Evolutionary conservation across 1,140 invertebrate species (phyloP), one percentile per base, ranked within the genome.

Genomic region (Calosoma granatense): DNA sequence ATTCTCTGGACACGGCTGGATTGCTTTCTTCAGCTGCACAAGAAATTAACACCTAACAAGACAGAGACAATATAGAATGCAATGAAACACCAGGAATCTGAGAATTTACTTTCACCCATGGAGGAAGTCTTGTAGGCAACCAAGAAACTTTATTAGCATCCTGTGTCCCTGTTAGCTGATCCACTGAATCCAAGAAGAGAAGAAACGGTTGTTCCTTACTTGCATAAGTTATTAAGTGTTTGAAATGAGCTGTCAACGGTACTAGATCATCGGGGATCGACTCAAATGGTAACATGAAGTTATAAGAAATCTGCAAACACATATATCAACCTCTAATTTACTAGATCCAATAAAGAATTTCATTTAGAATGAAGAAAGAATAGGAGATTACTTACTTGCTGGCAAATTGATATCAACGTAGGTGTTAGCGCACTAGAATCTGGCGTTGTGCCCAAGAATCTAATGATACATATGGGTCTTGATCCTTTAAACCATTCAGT

Each of bases 381-480:
- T n/a, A n/a, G n/a, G n/a, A n/a, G n/a, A 20, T 6, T 53, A 20
- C 19, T 64, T 62, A 90, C 88, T 81, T 94, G 92, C 70, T 96
- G 90, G 73, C 94, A 97, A 60, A 98, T 90, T 52, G 92, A 97
- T 56, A 94, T 94, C 9, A 98, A 77, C 2, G 96, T 90, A 0
- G 95, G 94, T 1, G 92, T 92, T 22, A 98, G 79, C 39, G 92
- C 92, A 59, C 92, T 96, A 59, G 91, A 95, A 67, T 98, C 94
- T 11, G 96, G 95, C 6, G 94, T 97, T 4, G 96, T 99, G 14
- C 96, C 96, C 11, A 98, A 79, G 71, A 97, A 98, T 61, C 95
- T 77, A 21, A 98, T 83, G 56, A 97, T 83, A 67, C 92, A 86
- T 2, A 96, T 84, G 2, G 94, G 92, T 61, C 85, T 83, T 2